Conservation (phyloP, 2,888 invertebrate species). For the Acanthococcus lagerstroemiae region DNA sequence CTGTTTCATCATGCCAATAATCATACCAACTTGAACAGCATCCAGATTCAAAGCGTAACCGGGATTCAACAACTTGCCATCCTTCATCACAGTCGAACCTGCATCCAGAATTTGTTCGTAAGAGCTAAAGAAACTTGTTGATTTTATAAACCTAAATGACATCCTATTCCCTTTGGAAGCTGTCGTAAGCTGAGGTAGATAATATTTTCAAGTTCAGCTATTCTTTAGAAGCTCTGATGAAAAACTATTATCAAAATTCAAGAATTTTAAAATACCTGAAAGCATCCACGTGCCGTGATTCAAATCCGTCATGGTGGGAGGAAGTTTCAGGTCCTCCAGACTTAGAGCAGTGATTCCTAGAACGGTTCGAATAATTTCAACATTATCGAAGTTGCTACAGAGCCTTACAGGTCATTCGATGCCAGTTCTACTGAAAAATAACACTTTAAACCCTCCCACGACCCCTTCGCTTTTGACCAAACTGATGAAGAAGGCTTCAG, state of each 20-base stretch:
- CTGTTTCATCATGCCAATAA: constrained; percentile 68
- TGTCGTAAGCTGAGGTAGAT: no score
- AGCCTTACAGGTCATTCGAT: no score
- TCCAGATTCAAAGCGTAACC: constrained; percentile 81
- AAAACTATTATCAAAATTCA: no score
- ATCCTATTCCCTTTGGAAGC: no score
- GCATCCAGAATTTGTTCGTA: not conserved
- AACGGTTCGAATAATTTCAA: constrained; percentile 22
- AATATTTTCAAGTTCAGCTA: no score
- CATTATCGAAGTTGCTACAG: not conserved
- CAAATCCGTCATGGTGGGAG: constrained; percentile 84
- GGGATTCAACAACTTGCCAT: constrained; percentile 72
- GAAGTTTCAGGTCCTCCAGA: constrained; percentile 77
- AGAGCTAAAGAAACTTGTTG: no score
- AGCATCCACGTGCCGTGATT: constrained; percentile 86
- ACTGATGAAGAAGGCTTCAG: no score
- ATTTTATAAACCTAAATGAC: no score
- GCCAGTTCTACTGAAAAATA: no score
- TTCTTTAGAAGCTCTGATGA: no score
- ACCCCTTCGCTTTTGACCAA: no score
- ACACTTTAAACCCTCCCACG: no score
- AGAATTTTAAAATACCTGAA: constrained; percentile 44
- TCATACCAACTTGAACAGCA: constrained; percentile 60
- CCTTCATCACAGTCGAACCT: constrained; percentile 83
- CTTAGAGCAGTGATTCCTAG: constrained; percentile 76